Evolutionary conservation across 2,113 vertebrate species (phyloP), one percentile per base, ranked within the genome.

Genomic region (Barnardius zonarius): DNA sequence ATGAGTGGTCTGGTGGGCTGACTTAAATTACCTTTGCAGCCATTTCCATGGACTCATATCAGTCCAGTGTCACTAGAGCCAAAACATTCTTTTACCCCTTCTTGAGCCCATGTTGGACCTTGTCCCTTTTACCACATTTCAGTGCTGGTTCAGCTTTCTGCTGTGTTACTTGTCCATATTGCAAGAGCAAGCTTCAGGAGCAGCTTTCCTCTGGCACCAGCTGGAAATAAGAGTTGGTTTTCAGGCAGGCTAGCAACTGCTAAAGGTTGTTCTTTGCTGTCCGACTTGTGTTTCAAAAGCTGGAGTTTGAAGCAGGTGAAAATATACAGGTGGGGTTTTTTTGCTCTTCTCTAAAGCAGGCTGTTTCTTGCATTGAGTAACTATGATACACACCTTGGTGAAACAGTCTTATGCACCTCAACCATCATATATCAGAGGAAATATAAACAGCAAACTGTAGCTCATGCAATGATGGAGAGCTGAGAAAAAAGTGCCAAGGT

Each of bases 221-320:
- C 19, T 64, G 18, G 51, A 84, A 90, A 72, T 18, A 3, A 3
- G 55, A 92, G 17, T 15, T 69, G 10, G 59, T 97, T 91, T 72
- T 67, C 48, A 82, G 30, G 33, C 25, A 35, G 30, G 11, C 5
- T 39, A 72, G 48, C n/a, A n/a, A 63, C 18, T 72, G 68, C 54
- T 92, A 51, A 78, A 78, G 43, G 24, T 68, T 90, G 10, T n/a
- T 7, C 92, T 74, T 72, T 75, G 15, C 30, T 70, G 6, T 59
- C 80, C 83, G 64, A 37, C 44, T 63, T 43, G 37, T 44, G 44
- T 69, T 93, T 92, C 74, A 82, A 82, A 81, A 84, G 30, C 69
- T 76, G 33, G 33, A 64, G 16, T 75, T 79, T 73, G 74, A 61
- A 33, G 62, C 48, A 64, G 33, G 39, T 89, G 44, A 89, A 89